phyloP scores from a whole-genome alignment of 2,113 vertebrate species.

The Anguilla rostrata region DNA sequence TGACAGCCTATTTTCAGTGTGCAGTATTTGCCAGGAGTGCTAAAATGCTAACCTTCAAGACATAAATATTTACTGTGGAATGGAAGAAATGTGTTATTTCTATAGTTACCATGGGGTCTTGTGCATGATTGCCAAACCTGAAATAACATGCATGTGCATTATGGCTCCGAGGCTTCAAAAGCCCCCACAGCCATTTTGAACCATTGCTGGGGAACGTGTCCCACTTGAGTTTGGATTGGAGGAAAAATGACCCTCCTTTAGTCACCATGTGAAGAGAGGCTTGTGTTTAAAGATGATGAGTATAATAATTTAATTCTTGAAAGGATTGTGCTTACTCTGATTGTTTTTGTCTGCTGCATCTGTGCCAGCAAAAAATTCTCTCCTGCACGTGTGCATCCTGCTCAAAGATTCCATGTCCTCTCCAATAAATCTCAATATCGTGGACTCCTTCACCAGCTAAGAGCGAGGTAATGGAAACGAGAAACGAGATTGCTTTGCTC shows the following conservation, averaged over 20 bases:
- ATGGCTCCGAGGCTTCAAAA: neutral
- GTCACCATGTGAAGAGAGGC: too few species aligned
- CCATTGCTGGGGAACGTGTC: neutral
- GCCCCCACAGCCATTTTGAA: neutral
- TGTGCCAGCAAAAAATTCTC: conserved; percentile 31
- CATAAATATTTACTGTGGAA: neutral
- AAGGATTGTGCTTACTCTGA: conserved; percentile 4
- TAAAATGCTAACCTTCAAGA: neutral
- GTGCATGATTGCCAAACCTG: neutral
- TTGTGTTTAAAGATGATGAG: neutral
- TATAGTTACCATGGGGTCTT: neutral
- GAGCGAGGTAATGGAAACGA: conserved; percentile 28
- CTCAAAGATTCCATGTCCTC: conserved; percentile 59
- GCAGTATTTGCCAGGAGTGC: neutral
- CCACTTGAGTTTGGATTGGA: neutral
- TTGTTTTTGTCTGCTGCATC: conserved; percentile 46
- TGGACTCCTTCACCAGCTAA: conserved; percentile 46
- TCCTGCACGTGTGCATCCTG: conserved; percentile 28
- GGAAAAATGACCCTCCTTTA: neutral
- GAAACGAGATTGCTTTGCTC: conserved; percentile 50
- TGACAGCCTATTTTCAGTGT: neutral
- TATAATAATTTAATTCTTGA: conserved; percentile 2
- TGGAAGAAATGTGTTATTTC: neutral
- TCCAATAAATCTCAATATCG: conserved; percentile 43
- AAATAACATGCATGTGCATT: neutral